phyloP scores from a whole-genome alignment of 2,797 vertebrate genomes.

The Morus bassanus region DNA sequence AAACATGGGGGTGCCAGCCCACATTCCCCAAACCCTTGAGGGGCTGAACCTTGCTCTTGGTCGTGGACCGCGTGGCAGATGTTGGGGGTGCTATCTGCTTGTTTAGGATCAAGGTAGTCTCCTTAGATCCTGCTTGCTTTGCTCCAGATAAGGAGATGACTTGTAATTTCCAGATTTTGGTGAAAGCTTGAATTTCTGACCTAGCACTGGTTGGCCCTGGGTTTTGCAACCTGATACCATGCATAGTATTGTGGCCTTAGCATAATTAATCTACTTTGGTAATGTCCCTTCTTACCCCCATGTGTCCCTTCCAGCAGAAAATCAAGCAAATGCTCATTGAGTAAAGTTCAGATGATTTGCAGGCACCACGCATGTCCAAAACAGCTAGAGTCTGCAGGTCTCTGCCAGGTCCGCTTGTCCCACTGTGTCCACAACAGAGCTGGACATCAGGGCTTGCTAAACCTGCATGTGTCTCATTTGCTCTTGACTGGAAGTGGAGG shows the following conservation, averaged over 20 bases:
- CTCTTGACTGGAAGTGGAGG: not conserved
- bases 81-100: not conserved
- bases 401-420: not conserved
- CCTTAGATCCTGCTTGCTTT: not conserved
- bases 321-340: not conserved
- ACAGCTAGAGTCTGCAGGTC: not conserved
- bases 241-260: not conserved
- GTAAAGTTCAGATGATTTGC: not conserved
- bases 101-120: not conserved
- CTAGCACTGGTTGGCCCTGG: not conserved
- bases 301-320: not conserved
- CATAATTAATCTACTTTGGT: not conserved
- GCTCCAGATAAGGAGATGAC: not conserved
- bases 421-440: not conserved
- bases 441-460: not conserved
- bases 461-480: not conserved
- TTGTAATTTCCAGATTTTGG: not conserved
- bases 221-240: not conserved
- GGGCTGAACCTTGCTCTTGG: not conserved
- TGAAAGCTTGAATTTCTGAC: not conserved
- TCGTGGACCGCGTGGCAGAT: rapidly evolving
- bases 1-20: not conserved
- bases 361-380: not conserved
- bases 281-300: not conserved
- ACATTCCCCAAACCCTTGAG: not conserved